Conservation (phyloP, 1,140 invertebrate species). For the Bombus pascuorum region DNA sequence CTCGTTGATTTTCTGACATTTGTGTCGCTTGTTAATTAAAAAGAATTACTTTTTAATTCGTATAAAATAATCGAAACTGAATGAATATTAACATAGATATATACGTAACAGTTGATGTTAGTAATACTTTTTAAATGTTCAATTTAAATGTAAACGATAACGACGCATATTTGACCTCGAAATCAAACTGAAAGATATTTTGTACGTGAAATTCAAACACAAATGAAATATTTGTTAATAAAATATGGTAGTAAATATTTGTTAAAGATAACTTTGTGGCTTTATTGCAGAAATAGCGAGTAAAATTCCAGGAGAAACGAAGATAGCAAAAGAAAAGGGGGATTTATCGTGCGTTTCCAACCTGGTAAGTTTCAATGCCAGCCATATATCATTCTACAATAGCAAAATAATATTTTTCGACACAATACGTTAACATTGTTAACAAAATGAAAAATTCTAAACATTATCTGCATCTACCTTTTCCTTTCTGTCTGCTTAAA, state of each 20-base stretch:
- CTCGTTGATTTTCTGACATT: background rate
- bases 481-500: background rate
- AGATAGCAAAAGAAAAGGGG: background rate
- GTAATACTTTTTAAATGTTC: background rate
- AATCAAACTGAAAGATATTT: background rate
- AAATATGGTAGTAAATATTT: background rate
- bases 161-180: too few relatives aligned
- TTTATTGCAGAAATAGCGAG: background rate
- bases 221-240: background rate
- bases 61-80: too few relatives aligned
- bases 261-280: too few relatives aligned
- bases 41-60: too few relatives aligned
- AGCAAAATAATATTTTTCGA: background rate
- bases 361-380: slow-evolving; percentile 5
- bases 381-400: background rate
- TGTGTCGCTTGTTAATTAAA: background rate
- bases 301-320: background rate
- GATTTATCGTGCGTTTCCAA: slow-evolving; percentile 1
- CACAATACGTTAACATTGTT: background rate
- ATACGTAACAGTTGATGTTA: too few relatives aligned
- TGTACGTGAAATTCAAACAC: background rate
- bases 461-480: background rate
- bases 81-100: too few relatives aligned
- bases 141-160: background rate
- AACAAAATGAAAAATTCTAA: background rate